Base-by-base conservation (phyloP, 2,113 vertebrate genomes). In the Mirounga angustirostris region DNA sequence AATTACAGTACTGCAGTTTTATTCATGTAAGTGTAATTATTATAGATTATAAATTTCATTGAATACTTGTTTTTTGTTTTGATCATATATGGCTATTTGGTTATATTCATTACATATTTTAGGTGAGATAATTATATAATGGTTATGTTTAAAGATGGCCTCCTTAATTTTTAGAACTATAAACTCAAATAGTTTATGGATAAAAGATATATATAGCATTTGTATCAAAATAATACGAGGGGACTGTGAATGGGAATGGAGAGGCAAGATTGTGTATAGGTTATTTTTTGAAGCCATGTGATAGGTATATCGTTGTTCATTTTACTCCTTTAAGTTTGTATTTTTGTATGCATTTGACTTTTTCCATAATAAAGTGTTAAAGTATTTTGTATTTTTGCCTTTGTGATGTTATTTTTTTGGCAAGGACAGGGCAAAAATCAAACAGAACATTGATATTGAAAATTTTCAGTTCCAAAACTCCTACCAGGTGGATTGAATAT, bases 91-190 rank as follows among this genome's bases (percentile, higher is more conserved):
- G 65, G 11, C 54, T 93, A 54, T 67, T 79, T 88, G 2, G 76
- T 89, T 89, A 26, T 56, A 58, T 74, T 95, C 5, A 93, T 74
- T n/a, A 61, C 15, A 52, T 82, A 80, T 46, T 92, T 80, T 74
- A 61, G 21, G 2, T 87, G 67, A 90, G 18, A 54, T 63, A 91
- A n/a, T 71, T 21, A 14, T 59, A 58, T 40, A 43, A 65, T 76
- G 21, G 5, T 65, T 93, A 56, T 79, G 7, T 69, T 94, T 58
- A 5, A 50, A 95, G 81, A 46, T 50, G 28, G 9, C 24, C 52
- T 54, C 4, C n/a, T 58, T 95, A 61, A 69, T 92, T 79, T 92
- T 91, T 91, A 88, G n/a, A 87, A 40, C 40, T 88, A 78, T 63
- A 92, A 88, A 36, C 16, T 40, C 30, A 78, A 73, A 78, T 71